Percentiles rank a stretch among this genome's conserved stretches.
Evolutionary conservation across 2,113 vertebrate genomes (phyloP).

Genomic region (Notiomystis cincta): DNA sequence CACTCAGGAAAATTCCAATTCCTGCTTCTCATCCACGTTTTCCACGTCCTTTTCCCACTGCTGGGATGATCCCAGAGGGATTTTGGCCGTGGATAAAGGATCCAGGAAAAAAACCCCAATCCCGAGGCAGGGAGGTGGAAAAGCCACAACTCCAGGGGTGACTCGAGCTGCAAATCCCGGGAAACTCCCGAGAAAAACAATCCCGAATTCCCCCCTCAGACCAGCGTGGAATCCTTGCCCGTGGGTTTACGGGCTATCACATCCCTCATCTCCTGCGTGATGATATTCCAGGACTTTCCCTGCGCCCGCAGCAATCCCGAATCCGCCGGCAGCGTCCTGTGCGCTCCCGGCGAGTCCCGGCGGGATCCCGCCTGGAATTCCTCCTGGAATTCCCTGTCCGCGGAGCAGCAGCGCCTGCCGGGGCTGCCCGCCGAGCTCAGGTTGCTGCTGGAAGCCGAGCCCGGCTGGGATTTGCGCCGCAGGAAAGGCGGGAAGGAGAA

Average conservation of each 20-base stretch:
- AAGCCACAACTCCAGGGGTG: not conserved
- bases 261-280: slow-evolving; percentile 81
- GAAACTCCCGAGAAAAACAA: too few species aligned
- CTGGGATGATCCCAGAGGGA: fast-evolving
- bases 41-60: fast-evolving
- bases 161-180: not conserved
- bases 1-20: fast-evolving
- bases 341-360: not conserved
- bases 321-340: slow-evolving; percentile 75
- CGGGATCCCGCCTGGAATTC: not conserved
- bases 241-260: slow-evolving; percentile 72
- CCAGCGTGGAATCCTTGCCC: slow-evolving; percentile 87
- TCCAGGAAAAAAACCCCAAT: not conserved
- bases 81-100: not conserved
- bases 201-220: slow-evolving; percentile 60
- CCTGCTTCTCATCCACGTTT: fast-evolving
- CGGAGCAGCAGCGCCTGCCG: too few species aligned
- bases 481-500: slow-evolving; percentile 68
- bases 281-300: slow-evolving; percentile 78
- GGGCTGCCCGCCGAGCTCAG: slow-evolving; percentile 43
- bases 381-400: slow-evolving; percentile 14
- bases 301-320: slow-evolving; percentile 71
- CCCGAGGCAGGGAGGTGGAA: too few species aligned
- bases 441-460: slow-evolving; percentile 35
- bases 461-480: slow-evolving; percentile 52